These are phyloP conservation scores for Hypselothyrea guttata DNA, from an alignment of 2,888 invertebrate genomes.

Conservation along the genomic window DNA sequence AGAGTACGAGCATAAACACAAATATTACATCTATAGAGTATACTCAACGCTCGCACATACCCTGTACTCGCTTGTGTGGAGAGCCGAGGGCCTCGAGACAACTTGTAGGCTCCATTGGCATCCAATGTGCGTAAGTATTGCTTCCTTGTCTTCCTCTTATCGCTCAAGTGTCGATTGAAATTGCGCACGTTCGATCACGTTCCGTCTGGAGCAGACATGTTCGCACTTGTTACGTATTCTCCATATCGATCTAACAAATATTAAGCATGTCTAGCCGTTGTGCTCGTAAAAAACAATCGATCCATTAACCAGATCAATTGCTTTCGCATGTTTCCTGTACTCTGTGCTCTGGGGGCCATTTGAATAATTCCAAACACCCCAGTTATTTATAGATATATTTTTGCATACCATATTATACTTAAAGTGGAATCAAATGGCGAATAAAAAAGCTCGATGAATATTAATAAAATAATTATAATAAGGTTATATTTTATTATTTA, in stretches of 20 bases:
- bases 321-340: too few species aligned
- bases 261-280: slow-evolving; percentile 55
- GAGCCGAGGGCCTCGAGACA: slow-evolving; percentile 4
- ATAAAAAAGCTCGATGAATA: too few species aligned
- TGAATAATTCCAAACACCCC: not conserved
- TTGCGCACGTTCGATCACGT: slow-evolving; percentile 67
- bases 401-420: too few species aligned
- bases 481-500: too few species aligned
- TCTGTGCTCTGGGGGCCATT: too few species aligned
- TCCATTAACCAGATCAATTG: slow-evolving; percentile 14
- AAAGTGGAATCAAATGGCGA: too few species aligned
- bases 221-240: slow-evolving; percentile 36
- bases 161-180: slow-evolving; percentile 40
- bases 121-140: slow-evolving; percentile 38
- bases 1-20: too few species aligned
- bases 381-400: too few species aligned
- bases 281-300: slow-evolving; percentile 27
- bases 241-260: slow-evolving; percentile 41
- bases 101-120: not conserved
- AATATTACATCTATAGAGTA: slow-evolving; percentile 5
- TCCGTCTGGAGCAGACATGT: slow-evolving; percentile 50
- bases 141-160: slow-evolving; percentile 31
- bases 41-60: not conserved
- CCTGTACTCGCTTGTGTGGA: not conserved
- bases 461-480: too few species aligned